phyloP scores from a whole-genome alignment of 2,113 vertebrate genomes.

The Thalassoma bifasciatum region DNA sequence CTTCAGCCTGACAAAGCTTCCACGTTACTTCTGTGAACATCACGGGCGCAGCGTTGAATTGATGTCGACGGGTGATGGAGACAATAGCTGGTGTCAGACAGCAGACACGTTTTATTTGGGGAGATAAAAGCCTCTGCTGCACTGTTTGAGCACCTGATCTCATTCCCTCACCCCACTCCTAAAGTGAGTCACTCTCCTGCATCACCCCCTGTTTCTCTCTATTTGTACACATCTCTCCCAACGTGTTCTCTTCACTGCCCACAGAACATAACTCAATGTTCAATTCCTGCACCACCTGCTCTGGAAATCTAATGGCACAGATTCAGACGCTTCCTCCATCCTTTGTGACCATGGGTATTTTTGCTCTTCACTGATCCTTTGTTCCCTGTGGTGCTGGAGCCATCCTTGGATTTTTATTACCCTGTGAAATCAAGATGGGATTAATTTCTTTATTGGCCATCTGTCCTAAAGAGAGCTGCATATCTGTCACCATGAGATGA shows the following conservation, averaged over 20 bases:
- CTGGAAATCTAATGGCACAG: constrained; percentile 2
- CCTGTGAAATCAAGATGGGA: constrained; percentile 12
- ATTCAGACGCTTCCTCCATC: not conserved
- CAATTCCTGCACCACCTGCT: constrained; percentile 8
- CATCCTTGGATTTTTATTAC: constrained; percentile 16
- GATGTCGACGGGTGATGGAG: constrained; percentile 37
- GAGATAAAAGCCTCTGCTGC: constrained; percentile 48
- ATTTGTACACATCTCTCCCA: not conserved
- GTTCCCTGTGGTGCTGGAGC: constrained; percentile 10
- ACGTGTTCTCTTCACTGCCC: constrained; percentile 13
- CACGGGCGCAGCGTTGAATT: constrained; percentile 19
- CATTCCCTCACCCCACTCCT: constrained; percentile 2
- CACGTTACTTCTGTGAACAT: constrained; percentile 13
- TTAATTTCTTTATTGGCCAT: constrained; percentile 26
- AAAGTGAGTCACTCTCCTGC: constrained; percentile 32
- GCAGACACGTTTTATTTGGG: constrained; percentile 39
- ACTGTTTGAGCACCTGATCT: constrained; percentile 24
- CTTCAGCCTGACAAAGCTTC: constrained; percentile 12
- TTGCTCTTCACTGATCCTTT: constrained; percentile 25
- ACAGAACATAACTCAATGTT: not conserved
- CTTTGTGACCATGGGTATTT: constrained; percentile 42
- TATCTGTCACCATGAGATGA: constrained; percentile 2
- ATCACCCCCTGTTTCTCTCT: constrained; percentile 8
- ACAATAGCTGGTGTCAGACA: constrained; percentile 46
- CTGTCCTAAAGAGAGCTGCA: constrained; percentile 8